Base-by-base conservation (phyloP, 2,797 vertebrate genomes). In the Pseudopleuronectes americanus region DNA sequence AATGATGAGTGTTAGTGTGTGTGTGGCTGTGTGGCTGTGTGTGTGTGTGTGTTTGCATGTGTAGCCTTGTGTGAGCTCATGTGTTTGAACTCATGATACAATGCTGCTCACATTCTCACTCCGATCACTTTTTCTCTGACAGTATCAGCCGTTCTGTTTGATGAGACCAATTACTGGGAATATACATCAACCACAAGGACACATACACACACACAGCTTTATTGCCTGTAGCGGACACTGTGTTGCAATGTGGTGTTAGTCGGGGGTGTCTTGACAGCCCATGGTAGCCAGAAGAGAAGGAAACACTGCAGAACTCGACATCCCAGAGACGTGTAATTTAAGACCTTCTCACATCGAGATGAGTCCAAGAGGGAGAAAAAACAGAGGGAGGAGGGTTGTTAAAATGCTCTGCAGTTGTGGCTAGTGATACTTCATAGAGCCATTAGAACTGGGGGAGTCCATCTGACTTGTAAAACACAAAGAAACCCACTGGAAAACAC, bases 81-180 rank as follows among this genome's bases (percentile, higher is more conserved):
- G 41, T 65, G 28, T 77, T 55, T 68, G 64, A 82, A 68, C 45
- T 47, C 36, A 43, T 26, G 48, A 66, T 64, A 66, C 22, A 69
- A 8, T 14, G n/a, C 66, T 63, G 56, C 43, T 43, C 62, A 45
- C 57, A 36, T 23, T 65, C 24, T 55, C 51, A 61, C 21, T 36
- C 48, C 57, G 16, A 38, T 84, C 68, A 47, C 64, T 59, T 53
- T 64, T 23, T 74, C 41, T 68, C 56, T 60, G 76, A 81, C 66
- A 74, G 74, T 26, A 74, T 74, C 16, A 7, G 57, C 56, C 62
- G 56, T 55, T 67, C 14, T 26, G 43, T 41, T 61, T n/a, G 48
- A 78, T 74, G 48, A 24, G 52, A 65, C 68, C 82, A 80, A 59
- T 86, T 84, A 76, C 49, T 0, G 7, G 60, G 59, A 79, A 80